Conservation (phyloP, 2,888 invertebrate genomes). For the Molorchus minor region DNA sequence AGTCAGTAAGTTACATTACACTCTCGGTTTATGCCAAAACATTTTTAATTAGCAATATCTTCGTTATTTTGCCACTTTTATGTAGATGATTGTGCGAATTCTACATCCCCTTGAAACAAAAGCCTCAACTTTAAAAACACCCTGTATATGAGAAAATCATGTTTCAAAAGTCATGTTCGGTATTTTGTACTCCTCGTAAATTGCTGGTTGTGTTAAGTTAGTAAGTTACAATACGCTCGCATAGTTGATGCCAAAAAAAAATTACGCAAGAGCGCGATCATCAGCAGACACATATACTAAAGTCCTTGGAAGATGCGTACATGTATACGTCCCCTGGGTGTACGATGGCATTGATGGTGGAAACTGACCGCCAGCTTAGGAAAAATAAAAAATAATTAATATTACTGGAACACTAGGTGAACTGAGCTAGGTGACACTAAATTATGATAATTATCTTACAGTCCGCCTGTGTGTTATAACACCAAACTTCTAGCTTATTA, state of each 20-base stretch:
- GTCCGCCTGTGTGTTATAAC: too few species aligned
- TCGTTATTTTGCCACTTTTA: too few species aligned
- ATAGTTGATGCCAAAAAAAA: constrained; percentile 35
- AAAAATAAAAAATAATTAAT: constrained; percentile 54
- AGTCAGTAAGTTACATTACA: too few species aligned
- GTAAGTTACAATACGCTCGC: constrained; percentile 7
- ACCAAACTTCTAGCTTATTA: neutral
- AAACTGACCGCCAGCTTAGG: constrained; percentile 82
- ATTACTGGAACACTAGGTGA: constrained; percentile 26
- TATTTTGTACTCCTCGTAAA: too few species aligned
- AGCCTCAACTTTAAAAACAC: neutral
- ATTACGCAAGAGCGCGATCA: constrained; percentile 31
- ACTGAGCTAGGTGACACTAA: neutral
- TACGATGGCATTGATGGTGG: constrained; percentile 81
- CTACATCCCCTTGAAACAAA: too few species aligned
- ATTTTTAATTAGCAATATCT: too few species aligned
- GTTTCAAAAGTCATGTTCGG: neutral
- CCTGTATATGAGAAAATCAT: neutral
- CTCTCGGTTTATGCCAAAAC: too few species aligned
- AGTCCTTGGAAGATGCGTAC: constrained; percentile 69
- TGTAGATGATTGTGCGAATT: too few species aligned
- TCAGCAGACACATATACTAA: constrained; percentile 45
- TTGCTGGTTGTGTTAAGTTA: constrained; percentile 13
- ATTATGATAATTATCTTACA: too few species aligned
- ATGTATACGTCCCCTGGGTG: constrained; percentile 90